Evolutionary conservation across 2,888 invertebrate genomes (phyloP), one percentile per base, ranked within the genome.

Genomic region (Trichogramma dendrolimi): DNA sequence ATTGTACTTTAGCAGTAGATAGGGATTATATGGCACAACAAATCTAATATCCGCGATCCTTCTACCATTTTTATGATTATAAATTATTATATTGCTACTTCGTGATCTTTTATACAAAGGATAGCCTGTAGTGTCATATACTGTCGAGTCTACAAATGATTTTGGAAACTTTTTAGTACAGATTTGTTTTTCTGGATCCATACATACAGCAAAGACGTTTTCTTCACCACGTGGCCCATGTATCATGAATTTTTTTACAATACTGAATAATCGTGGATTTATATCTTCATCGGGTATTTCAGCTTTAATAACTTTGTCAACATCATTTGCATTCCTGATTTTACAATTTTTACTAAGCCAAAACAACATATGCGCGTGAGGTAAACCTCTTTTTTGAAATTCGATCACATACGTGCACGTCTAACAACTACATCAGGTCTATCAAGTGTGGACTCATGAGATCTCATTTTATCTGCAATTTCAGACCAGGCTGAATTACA

Each of bases 371-470:
- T 67, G 55, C 14, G 14, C 14, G 14, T 14, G 14, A 14, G 14
- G 14, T 14, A 73, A 62, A 27, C 70, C 72, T 56, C 69, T 62
- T 63, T 75, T 75, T 59, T 75, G 72, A 65, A 72, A 75, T 14
- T 14, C 14, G 2, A 14, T 14, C 14, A 14, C 14, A 14, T 14
- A 14, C 14, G 46, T 10, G n/a, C 2, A 46, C 1, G n/a, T 46
- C n/a, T 46, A 10, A n/a, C 46, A 2, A 46, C 69, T 42, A 80
- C 60, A 64, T 79, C 76, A 4, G 77, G 77, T 43, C 78, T 67
- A 69, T 77, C 68, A 47, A 62, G 59, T 8, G 71, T 60, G 57
- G 63, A 60, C 68, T 76, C 68, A n/a, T 67, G 67, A 44, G 39
- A 41, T 47, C 50, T 50, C 11, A 79, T 57, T 66, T 74, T 72